Evolutionary conservation across 2,888 invertebrate species (phyloP), one percentile per base, ranked within the genome.

Genomic region (Bombyx huttoni): DNA sequence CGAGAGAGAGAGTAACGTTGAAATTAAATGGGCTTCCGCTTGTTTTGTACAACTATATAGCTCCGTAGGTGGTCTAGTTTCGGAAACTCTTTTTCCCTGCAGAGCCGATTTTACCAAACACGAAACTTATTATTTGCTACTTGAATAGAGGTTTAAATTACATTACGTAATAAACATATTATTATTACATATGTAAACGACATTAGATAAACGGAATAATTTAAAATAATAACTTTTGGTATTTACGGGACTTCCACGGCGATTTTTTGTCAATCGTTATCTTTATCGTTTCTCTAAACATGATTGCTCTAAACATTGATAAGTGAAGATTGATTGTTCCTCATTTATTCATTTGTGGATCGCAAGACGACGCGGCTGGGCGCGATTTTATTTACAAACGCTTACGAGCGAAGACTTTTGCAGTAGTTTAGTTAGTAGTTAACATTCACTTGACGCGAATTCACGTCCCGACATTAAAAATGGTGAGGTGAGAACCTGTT

Each of bases 401-500:
- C 12, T 40, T 40, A 12, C 40, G 40, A 8, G 40, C 40, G 12
- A 12, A 40, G 12, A 40, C 40, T 7, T 8, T 3, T 40, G 40
- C 40, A 40, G 40, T 40, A n/a, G n/a, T n/a, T n/a, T n/a, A n/a
- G n/a, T n/a, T n/a, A n/a, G n/a, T n/a, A 40, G 40, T 40, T 40
- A 12, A 2, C 40, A 12, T 40, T 40, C 40, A 12, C 12, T 40
- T 40, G 40, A 3, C 40, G 12, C 40, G 40, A 40, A 12, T 7
- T 34, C 45, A 13, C 34, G 48, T 46, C 14, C 35, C 13, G 14
- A 47, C 13, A 51, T 13, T 10, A 45, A 47, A 34, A 46, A 46
- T 46, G n/a, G 24, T 51, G 50, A 51, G 50, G 50, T 51, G 50
- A 51, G 50, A 13, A 49, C 8, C 2, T 24, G 34, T 40, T 14